Conservation (phyloP, 2,797 vertebrate species). For the Sarcophilus harrisii region DNA sequence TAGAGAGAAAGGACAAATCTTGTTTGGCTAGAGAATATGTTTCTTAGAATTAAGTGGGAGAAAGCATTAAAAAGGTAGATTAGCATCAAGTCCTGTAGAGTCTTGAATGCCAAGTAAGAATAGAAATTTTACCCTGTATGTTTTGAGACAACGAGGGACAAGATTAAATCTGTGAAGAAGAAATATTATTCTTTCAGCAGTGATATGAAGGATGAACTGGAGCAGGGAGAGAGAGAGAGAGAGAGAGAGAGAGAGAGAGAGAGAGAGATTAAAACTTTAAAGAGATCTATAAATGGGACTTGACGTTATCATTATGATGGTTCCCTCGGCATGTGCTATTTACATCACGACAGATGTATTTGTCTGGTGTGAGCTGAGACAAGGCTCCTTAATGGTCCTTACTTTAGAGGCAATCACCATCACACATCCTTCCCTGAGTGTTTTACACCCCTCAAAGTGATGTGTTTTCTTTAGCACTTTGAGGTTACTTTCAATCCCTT, state of each 20-base stretch:
- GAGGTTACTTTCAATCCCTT: background rate
- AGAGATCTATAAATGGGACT: background rate
- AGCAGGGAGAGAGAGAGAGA: background rate
- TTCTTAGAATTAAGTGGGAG: background rate
- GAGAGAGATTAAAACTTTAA: background rate
- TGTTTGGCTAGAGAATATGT: background rate
- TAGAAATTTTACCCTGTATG: background rate
- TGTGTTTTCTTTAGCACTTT: background rate
- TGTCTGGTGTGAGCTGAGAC: constrained; percentile 1
- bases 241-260: background rate
- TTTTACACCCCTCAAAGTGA: background rate
- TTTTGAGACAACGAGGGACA: background rate
- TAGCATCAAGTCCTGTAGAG: background rate
- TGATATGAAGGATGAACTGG: background rate
- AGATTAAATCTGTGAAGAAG: background rate
- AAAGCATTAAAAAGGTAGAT: background rate
- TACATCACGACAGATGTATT: constrained; percentile 1
- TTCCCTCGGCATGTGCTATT: background rate
- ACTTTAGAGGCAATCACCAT: background rate
- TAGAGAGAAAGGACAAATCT: background rate
- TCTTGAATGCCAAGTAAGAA: background rate
- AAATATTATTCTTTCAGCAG: background rate
- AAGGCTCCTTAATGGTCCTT: background rate
- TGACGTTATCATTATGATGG: background rate
- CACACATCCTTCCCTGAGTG: constrained; percentile 3